Evolutionary conservation across 2,888 invertebrate genomes (phyloP), one percentile per base, ranked within the genome.

Genomic region (Melanotus villosus): DNA sequence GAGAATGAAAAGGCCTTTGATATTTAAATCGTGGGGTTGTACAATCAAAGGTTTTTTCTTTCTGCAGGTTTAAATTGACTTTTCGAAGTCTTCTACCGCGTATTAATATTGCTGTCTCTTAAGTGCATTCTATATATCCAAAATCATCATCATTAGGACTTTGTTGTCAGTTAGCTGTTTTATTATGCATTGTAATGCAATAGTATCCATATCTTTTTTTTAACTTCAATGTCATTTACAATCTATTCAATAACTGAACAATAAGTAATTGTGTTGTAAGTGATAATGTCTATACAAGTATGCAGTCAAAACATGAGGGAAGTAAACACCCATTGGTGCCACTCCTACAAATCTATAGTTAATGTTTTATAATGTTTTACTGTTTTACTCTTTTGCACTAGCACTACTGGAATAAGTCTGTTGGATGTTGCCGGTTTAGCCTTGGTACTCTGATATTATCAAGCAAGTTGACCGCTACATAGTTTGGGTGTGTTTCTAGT

Each of bases 391-490:
- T 34, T 34, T 34, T 34, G 9, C n/a, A 43, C 43, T 14, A 2
- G 19, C 43, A 43, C 43, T 43, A 43, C 43, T 43, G 43, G 16
- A 43, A 43, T 16, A 43, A 16, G 16, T 43, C 43, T 43, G 16
- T 43, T 14, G 43, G 43, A 43, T 16, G 43, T 43, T 43, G 16
- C 43, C 19, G 43, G 43, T 43, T 43, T n/a, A 43, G 43, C 14
- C 43, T 43, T 12, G 16, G 16, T 16, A 43, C 16, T 43, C 43
- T 43, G 43, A 3, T 43, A 19, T 43, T 43, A 43, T 12, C 19
- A 5, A 16, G 43, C 43, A 43, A 43, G 16, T 18, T 43, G 16
- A 43, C 43, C 18, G 43, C 43, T 16, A 43, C 5, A 16, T 19
- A 43, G 16, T 43, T 43, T 43, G 43, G 38, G 3, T 43, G 12